Evolutionary conservation across 2,888 invertebrate species (phyloP), one percentile per base, ranked within the genome.

Genomic region (Stegana nigrithorax): DNA sequence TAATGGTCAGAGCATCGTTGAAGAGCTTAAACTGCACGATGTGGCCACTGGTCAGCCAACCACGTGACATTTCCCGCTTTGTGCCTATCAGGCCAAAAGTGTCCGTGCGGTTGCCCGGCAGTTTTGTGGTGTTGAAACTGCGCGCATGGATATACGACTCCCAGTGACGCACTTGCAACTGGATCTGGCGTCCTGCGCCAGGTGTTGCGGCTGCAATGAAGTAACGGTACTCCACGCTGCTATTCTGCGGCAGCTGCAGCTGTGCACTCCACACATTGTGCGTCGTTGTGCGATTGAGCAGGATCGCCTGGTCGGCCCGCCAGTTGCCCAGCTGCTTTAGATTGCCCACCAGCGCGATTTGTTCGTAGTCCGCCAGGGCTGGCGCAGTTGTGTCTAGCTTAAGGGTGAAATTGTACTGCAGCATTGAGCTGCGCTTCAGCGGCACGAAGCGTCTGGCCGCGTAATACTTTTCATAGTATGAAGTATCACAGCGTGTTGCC

Each of bases 11-110:
- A 0, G 95, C 92, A 80, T 91, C 90, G 67, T 91, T 91, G 73
- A 90, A 90, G 69, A 95, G 88, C 84, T 95, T 94, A 66, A 96
- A 89, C 81, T 96, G 95, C 58, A 96, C 87, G 62, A 93, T 88
- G 79, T 92, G 92, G 65, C 90, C 89, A n/a, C 67, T 67, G 42
- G 75, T 77, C n/a, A 96, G 87, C 96, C 96, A 96, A 4, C 96
- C 96, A 67, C 90, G 88, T 71, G 90, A 91, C 12, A 93, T 83
- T 67, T 77, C 71, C 0, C 81, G 64, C 1, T 68, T 36, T 12
- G 87, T 88, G 73, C 88, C 87, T 73, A 89, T 88, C 70, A 87
- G 86, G 44, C 94, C 94, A 87, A 93, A 93, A 60, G 84, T 85
- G 69, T 92, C 91, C 59, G 85, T 85, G 10, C 69, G 70, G 23